Base-by-base conservation (phyloP, 2,888 invertebrate species). In the Andrena camellia region DNA sequence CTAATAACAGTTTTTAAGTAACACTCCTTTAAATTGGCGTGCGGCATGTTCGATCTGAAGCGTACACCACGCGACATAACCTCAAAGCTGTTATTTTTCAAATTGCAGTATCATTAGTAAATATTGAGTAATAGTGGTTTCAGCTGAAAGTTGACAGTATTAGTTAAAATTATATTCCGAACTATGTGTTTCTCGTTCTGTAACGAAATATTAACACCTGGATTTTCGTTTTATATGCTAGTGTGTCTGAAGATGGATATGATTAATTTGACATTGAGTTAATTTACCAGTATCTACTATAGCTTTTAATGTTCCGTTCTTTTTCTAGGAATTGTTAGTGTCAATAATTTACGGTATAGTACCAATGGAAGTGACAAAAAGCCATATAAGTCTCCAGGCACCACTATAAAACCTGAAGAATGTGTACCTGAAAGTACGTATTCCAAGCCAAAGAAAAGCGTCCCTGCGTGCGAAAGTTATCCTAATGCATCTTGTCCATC, bases 331-430 rank as follows among this genome's bases (percentile, higher is more conserved):
- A 78, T 90, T 75, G 81, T 88, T 23, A 87, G 77, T 75, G 81
- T 87, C 72, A 86, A 78, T 79, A 87, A 83, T 77, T 75, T 89
- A 72, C 89, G 91, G 81, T 90, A 91, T 75, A 90, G 88, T 68
- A 90, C 82, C 62, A 81, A 87, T 73, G 64, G 78, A 26, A 87
- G 86, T 33, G 85, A 81, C 29, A 88, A 90, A 64, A 91, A 91
- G 73, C 75, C 90, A 13, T 83, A 78, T 4, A 91, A 87, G 72
- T 69, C 86, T 35, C 60, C 84, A 6, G 93, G 92, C 3, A 85
- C 86, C 10, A 93, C 93, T n/a, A 86, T 91, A 50, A 91, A 88
- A 69, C 89, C 91, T 6, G 93, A 93, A 67, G 92, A 93, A 90
- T 92, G 92, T 78, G 60, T 87, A 62, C 90, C 93, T 20, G 77